Base-by-base conservation (phyloP, 1,140 invertebrate species). In the Bilobella aurantiaca region DNA sequence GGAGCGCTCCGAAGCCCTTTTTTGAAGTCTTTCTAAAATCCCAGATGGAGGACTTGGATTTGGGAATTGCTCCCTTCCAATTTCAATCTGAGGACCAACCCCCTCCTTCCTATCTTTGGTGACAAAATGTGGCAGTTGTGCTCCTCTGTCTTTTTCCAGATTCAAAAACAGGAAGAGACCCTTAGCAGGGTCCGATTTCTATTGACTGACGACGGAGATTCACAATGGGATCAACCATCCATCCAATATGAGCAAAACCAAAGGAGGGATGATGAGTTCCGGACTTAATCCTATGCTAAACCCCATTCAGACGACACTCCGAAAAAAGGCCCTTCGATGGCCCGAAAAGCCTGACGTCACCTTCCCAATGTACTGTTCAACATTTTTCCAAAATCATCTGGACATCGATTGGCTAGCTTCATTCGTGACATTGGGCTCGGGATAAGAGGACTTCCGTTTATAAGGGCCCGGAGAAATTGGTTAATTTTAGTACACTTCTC, bases 161-260 rank as follows among this genome's bases (percentile, higher is more conserved):
- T 18, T 23, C 21, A 23, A 53, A 53, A 53, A 53, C 49, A 53
- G 49, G 49, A 53, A 53, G 49, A 53, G 25, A 12, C 49, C n/a
- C n/a, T n/a, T n/a, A n/a, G n/a, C 49, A 53, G 49, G 49, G 49
- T 53, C 49, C 49, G 49, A 53, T 53, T 53, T 53, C 49, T 53
- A 53, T 53, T 53, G 49, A 53, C 49, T 53, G 49, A 53, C 49
- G 49, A 53, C 49, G 49, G 49, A 53, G 49, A 14, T 5, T 18
- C 49, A 53, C 49, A 53, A 53, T 53, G 49, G 49, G 49, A 53
- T 53, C 49, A 53, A 53, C 49, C 49, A 53, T 53, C 49, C 49
- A 23, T 53, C 49, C 49, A 53, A 53, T 53, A 53, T 53, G 49
- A 53, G 49, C 49, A 53, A 53, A 53, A 53, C 49, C 49, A 53